These are phyloP conservation scores for Zoanthus solanderi DNA, from an alignment of 92 coral and sea anemone genomes.

Conservation along the genomic window DNA sequence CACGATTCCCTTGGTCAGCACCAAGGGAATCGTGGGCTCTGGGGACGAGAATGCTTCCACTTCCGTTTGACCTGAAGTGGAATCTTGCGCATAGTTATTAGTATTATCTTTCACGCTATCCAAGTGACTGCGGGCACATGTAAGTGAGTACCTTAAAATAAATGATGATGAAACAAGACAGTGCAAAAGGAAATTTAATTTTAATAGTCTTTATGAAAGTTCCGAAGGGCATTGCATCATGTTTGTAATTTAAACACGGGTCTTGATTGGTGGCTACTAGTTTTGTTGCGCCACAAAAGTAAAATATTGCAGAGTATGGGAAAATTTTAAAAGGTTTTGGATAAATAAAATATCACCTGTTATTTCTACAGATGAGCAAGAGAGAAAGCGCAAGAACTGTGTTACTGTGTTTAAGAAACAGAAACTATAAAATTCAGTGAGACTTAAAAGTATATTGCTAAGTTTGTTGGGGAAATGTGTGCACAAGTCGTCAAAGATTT, in stretches of 20 bases:
- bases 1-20: not conserved
- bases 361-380: too few relatives aligned
- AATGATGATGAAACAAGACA: not conserved
- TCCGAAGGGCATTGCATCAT: conserved; percentile 40
- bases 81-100: conserved; percentile 8
- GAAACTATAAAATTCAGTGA: not conserved
- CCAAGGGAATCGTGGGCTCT: not conserved
- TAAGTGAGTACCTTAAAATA: not conserved
- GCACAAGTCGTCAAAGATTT: conserved; percentile 80
- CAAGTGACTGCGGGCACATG: conserved; percentile 26
- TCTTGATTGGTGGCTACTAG: conserved; percentile 51
- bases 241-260: not conserved
- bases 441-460: not conserved
- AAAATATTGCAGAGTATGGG: conserved; percentile 42
- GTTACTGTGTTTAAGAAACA: not conserved
- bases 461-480: conserved; percentile 46
- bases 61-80: not conserved
- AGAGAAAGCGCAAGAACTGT: not conserved
- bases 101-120: not conserved
- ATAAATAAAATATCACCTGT: not conserved
- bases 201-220: conserved; percentile 15
- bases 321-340: not conserved
- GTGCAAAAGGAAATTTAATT: not conserved
- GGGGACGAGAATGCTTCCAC: not conserved
- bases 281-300: conserved; percentile 54